Base-by-base conservation (phyloP, 2,888 invertebrate species). In the Marasmarcha lunaedactyla region DNA sequence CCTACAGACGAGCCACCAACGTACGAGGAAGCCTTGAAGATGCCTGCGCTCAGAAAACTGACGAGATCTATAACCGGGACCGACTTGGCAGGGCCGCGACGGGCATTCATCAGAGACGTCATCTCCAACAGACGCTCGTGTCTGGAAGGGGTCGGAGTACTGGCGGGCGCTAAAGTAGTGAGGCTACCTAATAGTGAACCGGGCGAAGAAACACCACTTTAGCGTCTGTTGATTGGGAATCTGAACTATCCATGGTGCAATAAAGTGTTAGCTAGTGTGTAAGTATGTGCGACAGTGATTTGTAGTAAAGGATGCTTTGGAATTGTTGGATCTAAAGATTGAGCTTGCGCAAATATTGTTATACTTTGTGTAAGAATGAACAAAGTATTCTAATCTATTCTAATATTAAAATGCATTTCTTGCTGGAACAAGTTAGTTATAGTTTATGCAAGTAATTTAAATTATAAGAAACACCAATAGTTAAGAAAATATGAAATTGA, bases 21-120 rank as follows among this genome's bases (percentile, higher is more conserved):
- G 15, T 89, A 88, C 50, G 89, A 89, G 57, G 88, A 89, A 52
- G 89, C 90, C 0, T 66, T 90, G 25, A 85, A 85, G 52, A 74
- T 87, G 45, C 88, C 88, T 12, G 85, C 85, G 1, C 59, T 88
- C 10, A 77, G 85, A 30, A 79, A 84, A 48, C 63, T 88, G 35
- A 85, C 88, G 3, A 73, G 87, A 46, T 88, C 88, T 1, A 79
- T 88, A 37, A 87, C 87, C 1, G 89, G 87, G 15, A 86, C 85
- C 33, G 84, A 84, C 47, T 59, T 84, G 41, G 78, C 71, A n/a
- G 79, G 81, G 25, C 63, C 79, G n/a, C 71, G 84, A 39, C 63
- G 79, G 49, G 83, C 79, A 9, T 85, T 84, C 47, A 53, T 85
- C n/a, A 71, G 71, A 46, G 84, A 85, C 47, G 76, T 84, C 1